Percentiles rank a stretch among this genome's conserved stretches.
Evolutionary conservation across 2,797 vertebrate species (phyloP).

Genomic region (Mus caroli): DNA sequence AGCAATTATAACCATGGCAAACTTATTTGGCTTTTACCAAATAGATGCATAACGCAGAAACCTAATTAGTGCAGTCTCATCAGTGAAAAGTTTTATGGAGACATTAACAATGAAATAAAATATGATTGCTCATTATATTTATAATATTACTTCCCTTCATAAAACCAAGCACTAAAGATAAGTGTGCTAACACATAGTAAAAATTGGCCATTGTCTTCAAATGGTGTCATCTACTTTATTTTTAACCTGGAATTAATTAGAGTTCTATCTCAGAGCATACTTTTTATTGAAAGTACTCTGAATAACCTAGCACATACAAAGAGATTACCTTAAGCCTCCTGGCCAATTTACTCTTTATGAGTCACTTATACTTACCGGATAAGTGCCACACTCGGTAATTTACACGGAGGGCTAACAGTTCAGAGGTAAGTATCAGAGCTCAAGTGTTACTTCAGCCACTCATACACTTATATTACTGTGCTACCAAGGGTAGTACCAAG

Average conservation of each 20-base stretch:
- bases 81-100: constrained; percentile 60
- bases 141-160: constrained; percentile 60
- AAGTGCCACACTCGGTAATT: constrained; percentile 52
- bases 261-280: constrained; percentile 1
- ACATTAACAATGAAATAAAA: constrained; percentile 66
- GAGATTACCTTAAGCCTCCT: background rate
- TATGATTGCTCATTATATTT: constrained; percentile 26
- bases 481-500: background rate
- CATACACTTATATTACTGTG: background rate
- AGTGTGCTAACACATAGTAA: constrained; percentile 51
- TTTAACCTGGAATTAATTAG: constrained; percentile 64
- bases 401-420: constrained; percentile 16
- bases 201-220: constrained; percentile 46
- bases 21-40: constrained; percentile 58
- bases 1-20: background rate
- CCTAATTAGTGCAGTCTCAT: constrained; percentile 27
- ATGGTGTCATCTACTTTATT: constrained; percentile 25
- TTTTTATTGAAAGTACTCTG: constrained; percentile 23
- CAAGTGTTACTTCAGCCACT: background rate
- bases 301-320: constrained; percentile 47
- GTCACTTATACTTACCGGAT: constrained; percentile 5
- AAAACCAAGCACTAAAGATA: constrained; percentile 61
- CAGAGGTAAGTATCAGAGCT: background rate
- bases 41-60: constrained; percentile 11
- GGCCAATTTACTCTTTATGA: constrained; percentile 58